Evolutionary conservation across 2,797 vertebrate genomes (phyloP).

Genomic region (Pangasius larnaudii): DNA sequence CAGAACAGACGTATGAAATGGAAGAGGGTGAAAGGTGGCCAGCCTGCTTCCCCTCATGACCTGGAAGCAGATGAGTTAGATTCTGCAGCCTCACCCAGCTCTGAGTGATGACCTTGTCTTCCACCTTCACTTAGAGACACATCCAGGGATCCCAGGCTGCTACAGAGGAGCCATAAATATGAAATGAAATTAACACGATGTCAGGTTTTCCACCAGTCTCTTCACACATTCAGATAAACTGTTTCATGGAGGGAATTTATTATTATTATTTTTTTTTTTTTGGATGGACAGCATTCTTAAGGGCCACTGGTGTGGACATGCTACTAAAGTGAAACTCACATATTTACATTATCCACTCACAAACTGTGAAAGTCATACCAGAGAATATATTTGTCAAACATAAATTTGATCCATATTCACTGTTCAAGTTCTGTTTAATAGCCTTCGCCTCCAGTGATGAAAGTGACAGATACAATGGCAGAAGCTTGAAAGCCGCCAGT

Average conservation of each 20-base stretch:
- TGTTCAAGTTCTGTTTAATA: conserved; percentile 41
- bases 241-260: background rate
- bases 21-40: conserved; percentile 96
- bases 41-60: conserved; percentile 84
- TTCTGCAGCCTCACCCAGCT: conserved; percentile 90
- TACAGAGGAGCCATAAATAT: conserved; percentile 25
- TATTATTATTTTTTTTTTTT: too few relatives aligned
- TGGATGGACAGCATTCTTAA: conserved; percentile 51
- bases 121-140: conserved; percentile 41
- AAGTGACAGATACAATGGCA: conserved; percentile 59
- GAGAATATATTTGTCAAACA: conserved; percentile 33
- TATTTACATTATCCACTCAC: conserved; percentile 35
- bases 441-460: conserved; percentile 43
- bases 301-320: conserved; percentile 47
- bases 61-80: conserved; percentile 89
- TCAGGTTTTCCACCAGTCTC: conserved; percentile 37
- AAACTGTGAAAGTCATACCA: conserved; percentile 38
- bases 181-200: background rate
- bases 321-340: conserved; percentile 54
- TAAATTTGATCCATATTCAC: conserved; percentile 41
- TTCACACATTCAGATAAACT: conserved; percentile 47
- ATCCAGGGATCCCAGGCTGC: conserved; percentile 33
- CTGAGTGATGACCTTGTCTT: conserved; percentile 75
- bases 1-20: conserved; percentile 99
- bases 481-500: conserved; percentile 71